Percentiles rank a stretch among this genome's conserved stretches.
These are phyloP conservation scores for Lepidocyrtoides sp. DNA, from an alignment of 2,888 invertebrate genomes.

Conservation along the genomic window DNA sequence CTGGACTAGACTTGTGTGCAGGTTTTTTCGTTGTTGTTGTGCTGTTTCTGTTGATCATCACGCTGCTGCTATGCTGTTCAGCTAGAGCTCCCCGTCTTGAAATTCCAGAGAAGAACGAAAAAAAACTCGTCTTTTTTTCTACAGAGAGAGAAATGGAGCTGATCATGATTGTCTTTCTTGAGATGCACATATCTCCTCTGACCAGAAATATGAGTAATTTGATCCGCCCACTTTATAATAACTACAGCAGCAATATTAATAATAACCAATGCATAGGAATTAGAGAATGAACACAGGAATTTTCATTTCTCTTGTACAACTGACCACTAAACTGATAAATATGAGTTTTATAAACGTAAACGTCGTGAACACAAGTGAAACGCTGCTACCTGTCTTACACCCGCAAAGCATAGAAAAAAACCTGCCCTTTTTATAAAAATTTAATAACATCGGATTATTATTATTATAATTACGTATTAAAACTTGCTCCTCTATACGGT, in stretches of 20 bases:
- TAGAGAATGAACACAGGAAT: conserved; percentile 33
- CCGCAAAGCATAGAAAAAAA: conserved; percentile 48
- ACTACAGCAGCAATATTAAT: conserved; percentile 47
- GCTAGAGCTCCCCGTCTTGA: conserved; percentile 39
- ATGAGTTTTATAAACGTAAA: conserved; percentile 35
- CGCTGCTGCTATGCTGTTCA: too few relatives aligned
- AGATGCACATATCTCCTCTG: conserved; percentile 11
- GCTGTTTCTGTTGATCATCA: too few relatives aligned
- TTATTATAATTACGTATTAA: conserved; percentile 76
- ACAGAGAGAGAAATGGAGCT: neutral
- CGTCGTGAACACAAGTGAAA: conserved; percentile 64
- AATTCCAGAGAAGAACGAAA: conserved; percentile 41
- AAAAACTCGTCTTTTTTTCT: conserved; percentile 32
- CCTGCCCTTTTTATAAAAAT: conserved; percentile 65
- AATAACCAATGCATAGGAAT: conserved; percentile 44
- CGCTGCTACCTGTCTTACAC: conserved; percentile 73
- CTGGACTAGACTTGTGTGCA: too few relatives aligned
- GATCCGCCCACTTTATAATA: conserved; percentile 83
- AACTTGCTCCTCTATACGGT: neutral
- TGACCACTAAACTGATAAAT: conserved; percentile 61
- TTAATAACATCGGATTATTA: conserved; percentile 75
- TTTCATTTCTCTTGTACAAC: conserved; percentile 22
- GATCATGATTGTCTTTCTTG: neutral
- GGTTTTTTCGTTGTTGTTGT: too few relatives aligned
- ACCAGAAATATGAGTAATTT: conserved; percentile 82